Evolutionary conservation across 1,140 invertebrate genomes (phyloP), one percentile per base, ranked within the genome.

Genomic region (Metaphire vulgaris): DNA sequence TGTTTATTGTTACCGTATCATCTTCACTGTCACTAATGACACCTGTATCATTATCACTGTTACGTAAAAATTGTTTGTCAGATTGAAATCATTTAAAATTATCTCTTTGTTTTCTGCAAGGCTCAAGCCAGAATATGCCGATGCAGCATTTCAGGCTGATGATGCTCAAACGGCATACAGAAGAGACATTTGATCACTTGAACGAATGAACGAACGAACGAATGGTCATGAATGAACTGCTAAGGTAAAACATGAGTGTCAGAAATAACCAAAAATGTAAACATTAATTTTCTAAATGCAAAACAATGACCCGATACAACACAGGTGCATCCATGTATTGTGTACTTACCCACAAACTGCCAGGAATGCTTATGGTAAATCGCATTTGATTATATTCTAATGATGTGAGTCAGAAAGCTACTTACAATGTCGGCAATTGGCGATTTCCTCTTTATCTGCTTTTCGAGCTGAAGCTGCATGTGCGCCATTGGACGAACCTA

Each of bases 391-490:
- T n/a, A n/a, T n/a, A n/a, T n/a, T n/a, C n/a, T n/a, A n/a, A n/a
- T n/a, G n/a, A n/a, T n/a, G n/a, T n/a, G n/a, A n/a, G n/a, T 21
- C 6, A 12, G 21, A 56, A 56, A 12, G 41, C 21, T 21, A 56
- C 56, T n/a, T 0, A 67, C 85, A 74, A 85, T 85, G 75, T 86
- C 83, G 68, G 84, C 84, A 34, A 85, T 83, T 32, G 85, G 93
- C 76, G 91, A 93, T 79, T 91, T 91, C 78, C 92, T 91, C 79
- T 91, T 90, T 76, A 89, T 89, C 81, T 93, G 91, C 78, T 92
- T 89, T 82, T 95, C 92, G 69, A 94, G 91, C 88, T 96, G 92
- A 90, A 96, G 93, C 87, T 96, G 94, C 90, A 96, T 92, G 76
- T 92, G 90, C 1, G 94, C 93, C 91, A 95, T 93, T 85, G 95